phyloP scores from a whole-genome alignment of 2,797 vertebrate genomes.

The Coreius guichenoti region DNA sequence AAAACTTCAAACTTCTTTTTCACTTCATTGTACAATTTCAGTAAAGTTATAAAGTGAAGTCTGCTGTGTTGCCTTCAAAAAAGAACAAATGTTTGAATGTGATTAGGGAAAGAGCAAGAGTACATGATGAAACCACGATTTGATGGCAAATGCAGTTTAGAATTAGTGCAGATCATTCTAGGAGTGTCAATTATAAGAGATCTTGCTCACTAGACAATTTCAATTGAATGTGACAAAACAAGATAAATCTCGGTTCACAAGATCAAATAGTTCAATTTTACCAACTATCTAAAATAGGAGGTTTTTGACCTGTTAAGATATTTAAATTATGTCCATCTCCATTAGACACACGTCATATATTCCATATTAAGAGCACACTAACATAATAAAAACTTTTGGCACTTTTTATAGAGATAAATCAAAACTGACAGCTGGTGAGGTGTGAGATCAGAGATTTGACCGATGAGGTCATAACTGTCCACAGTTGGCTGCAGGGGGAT shows the following conservation, averaged over 20 bases:
- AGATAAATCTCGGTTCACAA: background rate
- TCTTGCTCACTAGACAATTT: background rate
- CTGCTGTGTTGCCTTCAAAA: slow-evolving; percentile 33
- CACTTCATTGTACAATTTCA: slow-evolving; percentile 22
- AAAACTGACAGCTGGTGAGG: slow-evolving; percentile 18
- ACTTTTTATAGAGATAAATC: slow-evolving; percentile 18
- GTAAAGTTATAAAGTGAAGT: background rate
- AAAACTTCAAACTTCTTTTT: background rate
- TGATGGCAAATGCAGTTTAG: background rate
- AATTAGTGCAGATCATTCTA: background rate
- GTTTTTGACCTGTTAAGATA: background rate
- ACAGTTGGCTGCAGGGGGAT: slow-evolving; percentile 17
- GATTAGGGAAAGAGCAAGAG: background rate
- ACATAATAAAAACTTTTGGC: background rate
- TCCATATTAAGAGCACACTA: background rate
- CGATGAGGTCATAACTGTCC: slow-evolving; percentile 23
- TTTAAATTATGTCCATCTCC: background rate
- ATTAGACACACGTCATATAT: background rate
- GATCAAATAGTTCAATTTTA: background rate
- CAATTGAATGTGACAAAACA: background rate
- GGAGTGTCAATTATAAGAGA: background rate
- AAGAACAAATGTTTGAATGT: background rate
- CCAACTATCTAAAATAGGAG: background rate
- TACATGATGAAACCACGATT: background rate
- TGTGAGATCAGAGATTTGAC: slow-evolving; percentile 22